These are phyloP conservation scores for Calameuta idolon DNA, from an alignment of 2,888 invertebrate genomes.

Conservation along the genomic window DNA sequence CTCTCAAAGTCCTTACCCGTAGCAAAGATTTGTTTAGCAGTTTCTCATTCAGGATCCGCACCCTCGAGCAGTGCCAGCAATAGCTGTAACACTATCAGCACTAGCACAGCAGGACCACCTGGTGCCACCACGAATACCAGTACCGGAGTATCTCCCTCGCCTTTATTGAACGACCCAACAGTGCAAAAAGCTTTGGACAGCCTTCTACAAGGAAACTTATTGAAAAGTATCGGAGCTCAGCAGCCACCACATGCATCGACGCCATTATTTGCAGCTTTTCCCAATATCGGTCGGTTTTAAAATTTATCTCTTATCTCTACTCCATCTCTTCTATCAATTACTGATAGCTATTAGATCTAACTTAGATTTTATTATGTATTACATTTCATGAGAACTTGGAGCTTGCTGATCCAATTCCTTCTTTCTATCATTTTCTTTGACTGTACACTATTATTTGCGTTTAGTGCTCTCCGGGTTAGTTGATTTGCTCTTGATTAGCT, in stretches of 20 bases:
- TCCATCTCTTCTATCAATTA: background rate
- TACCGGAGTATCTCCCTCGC: constrained; percentile 66
- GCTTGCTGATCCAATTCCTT: background rate
- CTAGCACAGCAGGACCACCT: constrained; percentile 49
- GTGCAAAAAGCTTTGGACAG: constrained; percentile 85
- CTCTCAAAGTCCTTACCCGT: background rate
- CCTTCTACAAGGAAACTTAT: constrained; percentile 71
- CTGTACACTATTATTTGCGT: background rate
- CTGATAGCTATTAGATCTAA: background rate
- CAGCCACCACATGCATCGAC: constrained; percentile 48
- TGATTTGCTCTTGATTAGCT: background rate
- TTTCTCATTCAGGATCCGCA: background rate
- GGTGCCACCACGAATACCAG: constrained; percentile 45
- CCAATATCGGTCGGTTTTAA: constrained; percentile 63
- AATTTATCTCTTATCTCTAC: background rate
- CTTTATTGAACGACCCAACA: constrained; percentile 80
- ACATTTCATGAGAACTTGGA: background rate
- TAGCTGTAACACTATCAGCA: constrained; percentile 25
- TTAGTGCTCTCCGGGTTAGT: background rate
- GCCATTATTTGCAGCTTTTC: constrained; percentile 63
- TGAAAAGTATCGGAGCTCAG: constrained; percentile 68
- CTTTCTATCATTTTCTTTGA: background rate
- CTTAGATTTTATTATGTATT: background rate
- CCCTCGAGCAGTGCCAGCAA: constrained; percentile 51
- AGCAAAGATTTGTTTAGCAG: constrained; percentile 11